These are phyloP conservation scores for Leptopilina boulardi DNA, from an alignment of 1,140 invertebrate genomes.

Conservation along the genomic window DNA sequence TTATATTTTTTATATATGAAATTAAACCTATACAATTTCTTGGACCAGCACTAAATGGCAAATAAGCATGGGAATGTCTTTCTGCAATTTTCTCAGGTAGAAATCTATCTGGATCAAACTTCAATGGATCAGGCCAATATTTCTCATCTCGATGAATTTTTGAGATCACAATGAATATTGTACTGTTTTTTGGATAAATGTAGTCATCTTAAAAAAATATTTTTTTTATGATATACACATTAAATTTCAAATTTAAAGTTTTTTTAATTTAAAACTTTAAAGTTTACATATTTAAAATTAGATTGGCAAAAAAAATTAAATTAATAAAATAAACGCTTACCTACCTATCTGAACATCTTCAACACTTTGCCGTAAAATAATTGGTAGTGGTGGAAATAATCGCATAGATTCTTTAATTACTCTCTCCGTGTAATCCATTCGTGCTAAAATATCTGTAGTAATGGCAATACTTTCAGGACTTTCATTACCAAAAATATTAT, in stretches of 20 bases:
- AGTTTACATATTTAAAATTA: too few relatives aligned
- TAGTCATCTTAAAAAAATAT: neutral
- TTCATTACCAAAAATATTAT: neutral
- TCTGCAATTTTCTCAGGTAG: neutral
- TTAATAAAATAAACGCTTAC: too few relatives aligned
- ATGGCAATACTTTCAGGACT: neutral
- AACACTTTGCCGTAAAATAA: neutral
- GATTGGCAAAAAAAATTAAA: neutral
- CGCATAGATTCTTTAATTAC: constrained; percentile 8
- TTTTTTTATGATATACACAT: too few relatives aligned
- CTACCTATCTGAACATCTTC: neutral
- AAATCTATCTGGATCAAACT: constrained; percentile 10
- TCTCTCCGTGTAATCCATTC: neutral
- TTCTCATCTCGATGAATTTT: constrained; percentile 1
- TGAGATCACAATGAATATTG: neutral
- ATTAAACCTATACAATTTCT: constrained; percentile 8
- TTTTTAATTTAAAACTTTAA: too few relatives aligned
- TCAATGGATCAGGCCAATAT: neutral
- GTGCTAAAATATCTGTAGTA: neutral
- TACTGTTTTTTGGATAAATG: neutral
- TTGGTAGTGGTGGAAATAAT: neutral
- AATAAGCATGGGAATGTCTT: neutral
- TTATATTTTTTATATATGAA: too few relatives aligned
- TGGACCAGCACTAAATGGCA: neutral
- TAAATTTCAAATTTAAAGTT: too few relatives aligned